phyloP scores from a whole-genome alignment of 2,113 vertebrate species.

The Austrofundulus limnaeus region DNA sequence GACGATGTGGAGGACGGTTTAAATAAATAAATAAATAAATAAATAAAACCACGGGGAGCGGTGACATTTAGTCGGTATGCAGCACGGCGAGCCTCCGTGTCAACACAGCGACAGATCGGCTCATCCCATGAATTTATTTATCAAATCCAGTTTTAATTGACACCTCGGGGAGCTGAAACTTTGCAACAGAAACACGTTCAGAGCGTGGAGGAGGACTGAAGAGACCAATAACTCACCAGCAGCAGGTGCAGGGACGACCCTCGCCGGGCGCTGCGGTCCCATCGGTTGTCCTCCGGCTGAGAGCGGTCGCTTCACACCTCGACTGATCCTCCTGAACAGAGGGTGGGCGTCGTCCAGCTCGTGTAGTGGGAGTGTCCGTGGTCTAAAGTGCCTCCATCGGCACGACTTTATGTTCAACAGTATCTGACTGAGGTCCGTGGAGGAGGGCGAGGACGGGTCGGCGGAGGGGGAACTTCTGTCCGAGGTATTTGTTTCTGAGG shows the following conservation, averaged over 20 bases:
- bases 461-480: slow-evolving; percentile 82
- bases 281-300: slow-evolving; percentile 34
- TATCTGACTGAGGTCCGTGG: slow-evolving; percentile 95
- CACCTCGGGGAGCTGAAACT: slow-evolving; percentile 4
- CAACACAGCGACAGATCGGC: slow-evolving; percentile 1
- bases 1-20: not conserved
- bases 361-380: slow-evolving; percentile 93
- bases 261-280: slow-evolving; percentile 40
- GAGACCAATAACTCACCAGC: slow-evolving; percentile 55
- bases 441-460: slow-evolving; percentile 47
- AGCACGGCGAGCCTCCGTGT: no score
- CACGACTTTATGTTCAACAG: slow-evolving; percentile 96
- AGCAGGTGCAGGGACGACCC: slow-evolving; percentile 48
- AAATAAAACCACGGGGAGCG: not conserved
- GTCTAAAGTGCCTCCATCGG: slow-evolving; percentile 99
- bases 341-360: slow-evolving; percentile 78
- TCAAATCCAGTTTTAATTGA: slow-evolving; percentile 40
- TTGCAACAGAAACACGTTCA: not conserved
- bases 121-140: slow-evolving; percentile 48
- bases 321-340: slow-evolving; percentile 79
- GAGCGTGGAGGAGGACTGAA: not conserved
- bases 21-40: no score
- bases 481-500: slow-evolving; percentile 97
- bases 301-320: slow-evolving; percentile 81
- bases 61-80: slow-evolving; percentile 32